Evolutionary conservation across 1,140 invertebrate genomes (phyloP), one percentile per base, ranked within the genome.

Genomic region (Drosophila seguyi): DNA sequence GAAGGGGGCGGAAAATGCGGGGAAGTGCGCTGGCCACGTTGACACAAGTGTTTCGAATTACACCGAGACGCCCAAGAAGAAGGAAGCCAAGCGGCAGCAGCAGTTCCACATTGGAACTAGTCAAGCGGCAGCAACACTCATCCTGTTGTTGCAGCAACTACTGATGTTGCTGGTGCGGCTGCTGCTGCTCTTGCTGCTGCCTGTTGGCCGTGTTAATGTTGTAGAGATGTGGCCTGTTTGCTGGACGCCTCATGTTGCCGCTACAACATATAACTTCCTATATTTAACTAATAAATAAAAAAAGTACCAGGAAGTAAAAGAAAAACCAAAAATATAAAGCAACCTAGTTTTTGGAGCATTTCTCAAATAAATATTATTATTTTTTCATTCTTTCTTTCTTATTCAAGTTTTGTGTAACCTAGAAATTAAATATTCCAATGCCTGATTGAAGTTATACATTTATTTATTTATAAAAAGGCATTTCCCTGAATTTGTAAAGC

Each of bases 1-100:
- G 2, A 34, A 29, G 47, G 18, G 55, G 31, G 36, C 50, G 36
- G 20, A 7, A 44, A 53, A 29, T 48, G 44, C 29, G 38, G 18
- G 14, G 41, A 29, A 18, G 58, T 39, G 27, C 34, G 27, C 34
- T 74, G 29, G 59, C 59, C 59, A 78, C 71, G 74, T 74, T 90
- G 90, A 76, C 86, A 92, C 91, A 92, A 92, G 91, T 92, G 91
- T 83, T 92, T 90, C 79, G 73, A 92, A 92, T 92, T 92, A 92
- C 84, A 83, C 72, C 52, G 14, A 74, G 75, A 66, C 20, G 18
- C n/a, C 69, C 18, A 59, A 29, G 63, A 81, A 76, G 59, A 65
- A 18, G 42, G 41, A 57, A 75, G 72, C 55, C 81, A 83, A 34
- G 45, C 50, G 44, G 56, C 65, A 62, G 50, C 55, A 55, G 52